A percentile compares a stretch with the other conserved stretches of the same genome.
Conservation (phyloP, 2,888 invertebrate genomes). For the Thymelicus acteon region DNA sequence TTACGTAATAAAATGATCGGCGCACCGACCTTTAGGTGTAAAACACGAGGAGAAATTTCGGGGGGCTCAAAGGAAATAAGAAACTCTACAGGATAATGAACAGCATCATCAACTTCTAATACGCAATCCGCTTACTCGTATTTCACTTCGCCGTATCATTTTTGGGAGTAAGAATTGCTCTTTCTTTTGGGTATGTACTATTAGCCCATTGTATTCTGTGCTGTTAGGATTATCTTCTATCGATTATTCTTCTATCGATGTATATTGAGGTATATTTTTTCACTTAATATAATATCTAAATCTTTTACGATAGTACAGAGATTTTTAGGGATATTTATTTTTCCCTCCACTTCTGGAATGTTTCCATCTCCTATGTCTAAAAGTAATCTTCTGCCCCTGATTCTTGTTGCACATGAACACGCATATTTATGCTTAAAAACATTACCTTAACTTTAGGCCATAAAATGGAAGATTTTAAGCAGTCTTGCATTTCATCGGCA, state of each 20-base stretch:
- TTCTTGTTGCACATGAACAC: constrained; percentile 32
- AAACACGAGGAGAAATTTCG: constrained; percentile 36
- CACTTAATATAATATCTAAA: background rate
- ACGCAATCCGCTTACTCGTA: constrained; percentile 22
- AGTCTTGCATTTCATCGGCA: background rate
- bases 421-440: background rate
- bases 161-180: background rate
- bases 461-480: background rate
- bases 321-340: background rate
- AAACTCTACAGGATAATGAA: constrained; percentile 41
- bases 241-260: no score
- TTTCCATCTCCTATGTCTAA: constrained; percentile 20
- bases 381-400: background rate
- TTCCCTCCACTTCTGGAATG: background rate
- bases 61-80: constrained; percentile 37
- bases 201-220: no score
- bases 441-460: no score
- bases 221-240: background rate
- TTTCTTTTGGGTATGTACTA: background rate
- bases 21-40: constrained; percentile 35
- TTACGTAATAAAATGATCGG: constrained; percentile 37
- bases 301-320: background rate
- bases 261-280: background rate
- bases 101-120: constrained; percentile 19
- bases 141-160: background rate